Percentiles rank a stretch among this genome's conserved stretches.
Conservation (phyloP, 2,113 vertebrate species). For the Tyto alba region DNA sequence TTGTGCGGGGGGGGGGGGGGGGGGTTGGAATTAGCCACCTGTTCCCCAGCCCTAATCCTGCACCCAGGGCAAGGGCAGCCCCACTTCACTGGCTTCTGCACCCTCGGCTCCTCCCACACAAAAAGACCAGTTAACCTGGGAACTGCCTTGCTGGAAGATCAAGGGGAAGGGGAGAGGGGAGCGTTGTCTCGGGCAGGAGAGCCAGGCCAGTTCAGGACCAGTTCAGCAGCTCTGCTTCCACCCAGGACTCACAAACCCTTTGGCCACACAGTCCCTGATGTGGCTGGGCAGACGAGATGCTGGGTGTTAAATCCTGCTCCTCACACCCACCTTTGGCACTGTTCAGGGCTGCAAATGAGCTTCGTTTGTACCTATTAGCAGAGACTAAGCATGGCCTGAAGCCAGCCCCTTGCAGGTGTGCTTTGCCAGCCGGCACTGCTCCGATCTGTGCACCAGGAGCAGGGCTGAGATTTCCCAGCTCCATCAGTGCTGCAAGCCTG, state of each 20-base stretch:
- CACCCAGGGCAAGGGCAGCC: rapidly evolving
- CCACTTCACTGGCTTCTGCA: not conserved
- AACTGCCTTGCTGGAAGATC: not conserved
- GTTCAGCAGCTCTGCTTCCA: not conserved
- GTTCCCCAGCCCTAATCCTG: not conserved
- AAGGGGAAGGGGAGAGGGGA: not conserved
- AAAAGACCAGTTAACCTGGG: not conserved
- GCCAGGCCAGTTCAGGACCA: too few species aligned
- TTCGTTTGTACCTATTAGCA: not conserved
- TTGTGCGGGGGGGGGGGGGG: not conserved
- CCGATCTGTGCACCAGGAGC: not conserved
- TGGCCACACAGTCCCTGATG: rapidly evolving
- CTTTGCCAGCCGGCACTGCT: not conserved
- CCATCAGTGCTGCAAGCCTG: not conserved
- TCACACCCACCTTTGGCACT: not conserved
- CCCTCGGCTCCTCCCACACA: not conserved
- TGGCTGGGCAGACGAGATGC: not conserved
- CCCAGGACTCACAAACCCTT: not conserved
- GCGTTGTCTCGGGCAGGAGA: not conserved
- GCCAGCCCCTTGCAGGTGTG: not conserved
- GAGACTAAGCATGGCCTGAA: not conserved
- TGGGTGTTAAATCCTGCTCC: not conserved
- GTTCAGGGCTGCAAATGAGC: not conserved
- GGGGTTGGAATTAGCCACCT: conserved; percentile 38
- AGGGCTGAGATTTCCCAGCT: not conserved